Base-by-base conservation (phyloP, 1,140 invertebrate genomes). In the Heterodera carotae region DNA sequence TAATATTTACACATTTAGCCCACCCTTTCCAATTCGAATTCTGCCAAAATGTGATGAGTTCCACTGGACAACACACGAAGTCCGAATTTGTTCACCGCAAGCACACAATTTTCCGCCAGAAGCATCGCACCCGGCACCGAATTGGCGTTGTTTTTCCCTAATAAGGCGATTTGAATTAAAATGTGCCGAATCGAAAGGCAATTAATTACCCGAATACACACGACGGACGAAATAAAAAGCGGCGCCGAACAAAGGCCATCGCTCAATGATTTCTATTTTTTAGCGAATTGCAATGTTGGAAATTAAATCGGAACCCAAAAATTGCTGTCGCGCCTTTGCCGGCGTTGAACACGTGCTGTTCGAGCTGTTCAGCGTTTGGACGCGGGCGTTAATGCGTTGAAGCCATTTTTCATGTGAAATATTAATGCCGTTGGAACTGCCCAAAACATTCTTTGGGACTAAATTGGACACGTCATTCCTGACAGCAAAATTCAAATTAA, bases 201-300 rank as follows among this genome's bases (percentile, higher is more conserved):
- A 53, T 53, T 22, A 53, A 53, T 62, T 62, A 69, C 53, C 62
- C 29, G 25, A 29, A 34, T 31, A 66, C 1, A 66, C 62, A 48
- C 77, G 80, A 53, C 56, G 60, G 22, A 80, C 79, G 36, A 81
- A 80, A 33, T 98, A 99, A 91, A 98, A 98, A 86, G 94, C 96
- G 67, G 95, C 96, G 71, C 96, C 96, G 90, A 98, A 99, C 48
- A 98, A 90, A 56, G 93, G 92, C 96, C 96, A 98, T 83, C 93
- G 93, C 81, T 93, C 93, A 12, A 98, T 89, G 75, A 97, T 93
- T 89, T 93, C 92, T 92, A 85, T 80, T 66, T 48, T 43, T 43
- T 43, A 12, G 39, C 66, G 67, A 76, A 73, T 76, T 76, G 29
- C 79, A 29, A 82, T 78, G 22, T 67, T 22, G 79, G 31, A 39